phyloP scores from a whole-genome alignment of 2,797 vertebrate species.

The Macroramphosus scolopax region DNA sequence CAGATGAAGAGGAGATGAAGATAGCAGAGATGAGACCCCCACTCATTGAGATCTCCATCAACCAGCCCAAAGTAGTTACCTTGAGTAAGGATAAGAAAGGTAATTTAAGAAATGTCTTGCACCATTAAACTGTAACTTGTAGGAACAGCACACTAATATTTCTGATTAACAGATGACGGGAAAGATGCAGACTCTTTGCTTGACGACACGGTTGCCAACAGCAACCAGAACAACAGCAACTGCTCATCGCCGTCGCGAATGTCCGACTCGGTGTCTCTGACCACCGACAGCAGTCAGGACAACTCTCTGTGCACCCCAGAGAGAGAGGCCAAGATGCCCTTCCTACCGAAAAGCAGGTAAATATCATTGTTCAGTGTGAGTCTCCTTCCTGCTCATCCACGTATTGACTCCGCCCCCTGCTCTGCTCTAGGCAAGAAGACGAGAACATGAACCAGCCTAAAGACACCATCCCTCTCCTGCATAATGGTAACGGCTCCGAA shows the following conservation, averaged over 20 bases:
- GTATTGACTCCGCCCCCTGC: constrained; percentile 27
- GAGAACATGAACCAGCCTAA: constrained; percentile 90
- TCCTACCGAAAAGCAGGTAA: constrained; percentile 86
- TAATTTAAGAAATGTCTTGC: constrained; percentile 50
- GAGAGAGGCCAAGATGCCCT: constrained; percentile 83
- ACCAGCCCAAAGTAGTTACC: constrained; percentile 96
- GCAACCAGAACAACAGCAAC: constrained; percentile 99
- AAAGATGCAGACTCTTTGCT: constrained; percentile 92
- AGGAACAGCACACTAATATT: constrained; percentile 68
- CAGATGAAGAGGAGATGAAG: constrained; percentile 97
- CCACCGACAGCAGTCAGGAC: constrained; percentile 96
- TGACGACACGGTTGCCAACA: constrained; percentile 94
- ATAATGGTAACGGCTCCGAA: constrained; percentile 86
- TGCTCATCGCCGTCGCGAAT: constrained; percentile 98
- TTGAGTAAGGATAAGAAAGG: constrained; percentile 96
- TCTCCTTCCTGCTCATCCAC: background rate
- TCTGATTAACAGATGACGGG: constrained; percentile 78
- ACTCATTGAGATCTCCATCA: constrained; percentile 94
- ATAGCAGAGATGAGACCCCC: constrained; percentile 96
- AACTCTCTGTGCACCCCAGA: constrained; percentile 92
- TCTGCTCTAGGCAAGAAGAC: constrained; percentile 85
- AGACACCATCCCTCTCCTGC: constrained; percentile 77
- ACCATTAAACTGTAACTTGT: constrained; percentile 15
- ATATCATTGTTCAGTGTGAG: constrained; percentile 42
- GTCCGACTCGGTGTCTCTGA: constrained; percentile 97